Percentiles rank a stretch among this genome's conserved stretches.
Evolutionary conservation across 2,888 invertebrate species (phyloP).

Genomic region (Napeogenes sylphis): DNA sequence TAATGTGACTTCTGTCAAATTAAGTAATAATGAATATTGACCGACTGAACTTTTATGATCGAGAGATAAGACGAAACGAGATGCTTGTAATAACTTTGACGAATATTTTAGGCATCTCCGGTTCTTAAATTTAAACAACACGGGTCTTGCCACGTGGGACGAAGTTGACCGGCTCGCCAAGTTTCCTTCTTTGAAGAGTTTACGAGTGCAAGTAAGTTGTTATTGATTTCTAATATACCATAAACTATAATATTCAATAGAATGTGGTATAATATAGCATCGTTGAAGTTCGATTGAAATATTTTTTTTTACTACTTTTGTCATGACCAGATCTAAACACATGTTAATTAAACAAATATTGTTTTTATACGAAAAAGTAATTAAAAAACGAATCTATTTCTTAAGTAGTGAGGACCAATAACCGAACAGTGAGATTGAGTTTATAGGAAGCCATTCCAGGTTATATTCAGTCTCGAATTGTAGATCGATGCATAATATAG

Average conservation of each 20-base stretch:
- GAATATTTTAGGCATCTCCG: slow-evolving; percentile 79
- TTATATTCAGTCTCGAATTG: too few species aligned
- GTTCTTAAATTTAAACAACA: slow-evolving; percentile 90
- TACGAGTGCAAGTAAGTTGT: slow-evolving; percentile 85
- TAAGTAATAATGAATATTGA: slow-evolving; percentile 48
- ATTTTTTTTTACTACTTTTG: too few species aligned
- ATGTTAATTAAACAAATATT: too few species aligned
- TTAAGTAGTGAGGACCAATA: too few species aligned
- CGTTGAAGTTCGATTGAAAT: too few species aligned
- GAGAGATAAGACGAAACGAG: slow-evolving; percentile 10
- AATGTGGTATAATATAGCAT: not conserved
- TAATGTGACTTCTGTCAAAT: not conserved
- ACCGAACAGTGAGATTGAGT: too few species aligned
- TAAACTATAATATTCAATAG: not conserved
- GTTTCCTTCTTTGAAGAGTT: slow-evolving; percentile 89
- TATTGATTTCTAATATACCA: not conserved
- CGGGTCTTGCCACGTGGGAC: slow-evolving; percentile 89
- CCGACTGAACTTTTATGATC: slow-evolving; percentile 52
- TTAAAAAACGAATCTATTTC: too few species aligned
- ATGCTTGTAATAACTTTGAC: slow-evolving; percentile 7
- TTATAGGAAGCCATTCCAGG: too few species aligned
- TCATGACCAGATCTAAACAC: too few species aligned
- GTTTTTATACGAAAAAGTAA: too few species aligned
- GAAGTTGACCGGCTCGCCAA: slow-evolving; percentile 91
- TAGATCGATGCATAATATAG: too few species aligned